Conservation (phyloP, 2,113 vertebrate species). For the Columba livia region DNA sequence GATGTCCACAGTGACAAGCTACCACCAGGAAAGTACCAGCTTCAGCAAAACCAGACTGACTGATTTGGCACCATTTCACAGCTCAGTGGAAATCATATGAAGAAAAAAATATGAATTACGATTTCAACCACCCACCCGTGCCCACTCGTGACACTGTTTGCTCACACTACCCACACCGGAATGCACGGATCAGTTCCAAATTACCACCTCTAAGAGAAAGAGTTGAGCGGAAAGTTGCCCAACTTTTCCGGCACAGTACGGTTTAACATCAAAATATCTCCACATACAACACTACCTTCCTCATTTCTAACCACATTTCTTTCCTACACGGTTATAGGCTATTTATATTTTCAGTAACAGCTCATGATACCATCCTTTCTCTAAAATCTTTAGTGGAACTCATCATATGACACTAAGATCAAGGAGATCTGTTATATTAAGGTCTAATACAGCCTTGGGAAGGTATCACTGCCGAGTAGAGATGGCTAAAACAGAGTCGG, state of each 20-base stretch:
- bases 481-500: neutral
- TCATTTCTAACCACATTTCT: slow-evolving; percentile 18
- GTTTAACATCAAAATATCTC: slow-evolving; percentile 32
- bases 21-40: neutral
- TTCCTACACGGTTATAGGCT: neutral
- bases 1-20: neutral
- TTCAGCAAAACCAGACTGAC: neutral
- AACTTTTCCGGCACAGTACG: neutral
- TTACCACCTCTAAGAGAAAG: slow-evolving; percentile 11
- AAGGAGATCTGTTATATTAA: neutral
- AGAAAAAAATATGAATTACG: slow-evolving; percentile 28
- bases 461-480: neutral
- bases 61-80: slow-evolving; percentile 6
- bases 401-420: neutral
- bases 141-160: slow-evolving; percentile 51
- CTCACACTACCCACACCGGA: slow-evolving; percentile 16
- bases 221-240: slow-evolving; percentile 28
- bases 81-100: slow-evolving; percentile 22
- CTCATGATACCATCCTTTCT: neutral
- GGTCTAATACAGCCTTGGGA: neutral
- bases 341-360: slow-evolving; percentile 27
- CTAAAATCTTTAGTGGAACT: neutral
- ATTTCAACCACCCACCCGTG: slow-evolving; percentile 42
- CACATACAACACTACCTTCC: neutral
- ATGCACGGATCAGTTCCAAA: neutral